Base-by-base conservation (phyloP, 1,140 invertebrate species). In the Drosophila bipectinata region DNA sequence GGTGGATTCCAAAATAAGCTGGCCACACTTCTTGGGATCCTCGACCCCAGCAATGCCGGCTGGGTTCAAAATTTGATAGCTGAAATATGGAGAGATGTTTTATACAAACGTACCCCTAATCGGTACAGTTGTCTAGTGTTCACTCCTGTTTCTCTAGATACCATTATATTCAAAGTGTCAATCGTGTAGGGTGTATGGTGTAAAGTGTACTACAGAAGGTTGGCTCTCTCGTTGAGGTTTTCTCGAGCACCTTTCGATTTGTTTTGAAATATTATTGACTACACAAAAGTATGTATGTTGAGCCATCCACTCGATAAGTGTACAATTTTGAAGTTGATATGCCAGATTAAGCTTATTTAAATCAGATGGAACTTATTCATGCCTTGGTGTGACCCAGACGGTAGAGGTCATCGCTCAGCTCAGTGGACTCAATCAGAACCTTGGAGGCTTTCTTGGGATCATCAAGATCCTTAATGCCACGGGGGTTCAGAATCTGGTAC, bases 21-120 rank as follows among this genome's bases (percentile, higher is more conserved):
- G 93, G 73, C 96, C 95, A 66, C 95, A 94, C 90, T 94, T 94
- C 93, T 97, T 97, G 47, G 96, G 95, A 84, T 97, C 96, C 81
- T 95, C 94, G 92, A 98, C 96, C 66, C 95, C 94, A 58, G 96
- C 94, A 95, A 98, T 97, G 92, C 95, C 96, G 91, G 96, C 96
- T 84, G 98, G 98, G 57, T 98, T 98, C 94, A 99, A 95, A 94
- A 99, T 99, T 94, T 98, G 97, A 95, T 99, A 99, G 94, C 98
- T 99, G 92, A 77, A 85, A 87, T 67, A 79, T 71, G 66, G 54
- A 63, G 37, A 58, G 15, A 34, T 41, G 41, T 54, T 74, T 74
- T 74, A 73, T 62, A 56, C 44, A 49, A 63, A 48, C 32, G 58
- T 26, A 68, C 63, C 66, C 66, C 28, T 28, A 18, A 15, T 24